Evolutionary conservation across 2,113 vertebrate species (phyloP).

Genomic region (Laticauda colubrina): DNA sequence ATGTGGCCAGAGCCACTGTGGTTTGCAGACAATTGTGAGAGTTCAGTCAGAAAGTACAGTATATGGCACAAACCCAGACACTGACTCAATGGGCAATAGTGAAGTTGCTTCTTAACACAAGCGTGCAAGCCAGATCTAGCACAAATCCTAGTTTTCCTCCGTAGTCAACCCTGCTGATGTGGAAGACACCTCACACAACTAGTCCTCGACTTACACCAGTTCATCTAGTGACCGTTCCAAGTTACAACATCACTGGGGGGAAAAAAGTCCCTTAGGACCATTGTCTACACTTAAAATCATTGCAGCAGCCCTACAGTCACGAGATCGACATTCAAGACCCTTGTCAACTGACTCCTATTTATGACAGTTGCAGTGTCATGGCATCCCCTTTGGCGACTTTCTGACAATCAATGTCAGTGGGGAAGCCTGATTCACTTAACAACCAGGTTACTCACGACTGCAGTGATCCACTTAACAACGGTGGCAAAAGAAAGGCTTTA

Average conservation of each 20-base stretch:
- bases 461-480: no score
- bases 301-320: neutral
- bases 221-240: neutral
- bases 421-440: no score
- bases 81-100: neutral
- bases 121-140: neutral
- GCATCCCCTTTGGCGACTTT: no score
- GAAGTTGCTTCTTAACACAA: neutral
- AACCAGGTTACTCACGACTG: no score
- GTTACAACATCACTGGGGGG: neutral
- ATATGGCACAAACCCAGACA: neutral
- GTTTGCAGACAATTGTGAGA: neutral
- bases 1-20: neutral
- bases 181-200: neutral
- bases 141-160: neutral
- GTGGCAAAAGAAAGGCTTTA: no score
- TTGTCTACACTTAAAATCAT: neutral
- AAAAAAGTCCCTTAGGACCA: neutral
- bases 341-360: neutral
- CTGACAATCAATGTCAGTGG: no score
- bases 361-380: neutral
- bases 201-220: neutral
- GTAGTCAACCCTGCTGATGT: neutral
- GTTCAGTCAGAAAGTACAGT: neutral
- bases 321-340: neutral